phyloP scores from a whole-genome alignment of 2,888 invertebrate species.

The Cyaniris semiargus region DNA sequence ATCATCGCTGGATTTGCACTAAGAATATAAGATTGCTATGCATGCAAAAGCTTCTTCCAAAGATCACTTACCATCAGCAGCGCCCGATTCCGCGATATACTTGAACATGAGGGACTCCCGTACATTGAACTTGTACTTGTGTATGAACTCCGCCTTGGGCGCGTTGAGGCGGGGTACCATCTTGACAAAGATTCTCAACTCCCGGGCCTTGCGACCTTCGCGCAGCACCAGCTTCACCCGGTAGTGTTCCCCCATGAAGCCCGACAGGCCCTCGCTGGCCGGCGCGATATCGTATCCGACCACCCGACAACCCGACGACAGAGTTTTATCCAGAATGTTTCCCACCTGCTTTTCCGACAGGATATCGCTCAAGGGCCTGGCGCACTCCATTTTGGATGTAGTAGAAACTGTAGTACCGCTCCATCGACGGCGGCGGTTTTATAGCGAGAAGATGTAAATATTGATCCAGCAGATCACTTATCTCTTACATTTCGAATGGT shows the following conservation, averaged over 20 bases:
- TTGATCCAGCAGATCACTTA: not conserved
- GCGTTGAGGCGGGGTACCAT: constrained; percentile 55
- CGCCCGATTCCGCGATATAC: constrained; percentile 55
- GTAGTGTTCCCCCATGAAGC: constrained; percentile 66
- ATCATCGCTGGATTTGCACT: not conserved
- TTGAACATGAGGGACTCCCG: constrained; percentile 60
- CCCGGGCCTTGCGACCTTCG: constrained; percentile 41
- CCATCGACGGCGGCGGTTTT: not conserved
- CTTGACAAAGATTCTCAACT: constrained; percentile 61
- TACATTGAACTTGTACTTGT: constrained; percentile 51
- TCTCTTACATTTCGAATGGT: not conserved
- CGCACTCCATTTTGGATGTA: constrained; percentile 15
- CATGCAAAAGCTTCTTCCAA: not conserved
- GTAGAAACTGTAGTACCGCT: not conserved
- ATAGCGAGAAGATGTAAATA: not conserved
- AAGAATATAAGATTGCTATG: not conserved
- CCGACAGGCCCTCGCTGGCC: constrained; percentile 57
- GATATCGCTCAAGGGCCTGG: constrained; percentile 42
- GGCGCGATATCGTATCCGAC: constrained; percentile 48
- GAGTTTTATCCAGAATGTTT: constrained; percentile 47
- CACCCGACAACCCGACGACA: constrained; percentile 43
- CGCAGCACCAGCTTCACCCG: constrained; percentile 50
- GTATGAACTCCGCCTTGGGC: constrained; percentile 61
- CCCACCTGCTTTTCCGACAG: constrained; percentile 52
- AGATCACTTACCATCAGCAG: constrained; percentile 40